These are phyloP conservation scores for Haemorhous mexicanus DNA, from an alignment of 2,113 vertebrate genomes.

Conservation along the genomic window DNA sequence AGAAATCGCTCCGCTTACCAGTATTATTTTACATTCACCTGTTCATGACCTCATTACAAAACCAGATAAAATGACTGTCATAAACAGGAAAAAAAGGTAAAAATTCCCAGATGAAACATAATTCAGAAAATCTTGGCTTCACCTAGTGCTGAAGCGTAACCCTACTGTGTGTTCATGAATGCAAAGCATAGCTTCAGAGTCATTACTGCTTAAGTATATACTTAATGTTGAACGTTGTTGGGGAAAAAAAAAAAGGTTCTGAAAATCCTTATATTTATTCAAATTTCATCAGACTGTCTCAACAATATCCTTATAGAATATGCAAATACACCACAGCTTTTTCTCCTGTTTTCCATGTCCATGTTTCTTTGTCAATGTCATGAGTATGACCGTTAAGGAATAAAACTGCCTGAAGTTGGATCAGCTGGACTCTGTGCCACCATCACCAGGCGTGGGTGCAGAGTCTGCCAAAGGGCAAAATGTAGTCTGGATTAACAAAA, in stretches of 20 bases:
- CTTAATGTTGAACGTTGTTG: slow-evolving; percentile 66
- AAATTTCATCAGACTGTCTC: slow-evolving; percentile 65
- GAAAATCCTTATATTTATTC: slow-evolving; percentile 69
- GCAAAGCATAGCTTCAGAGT: slow-evolving; percentile 67
- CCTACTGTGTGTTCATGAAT: slow-evolving; percentile 71
- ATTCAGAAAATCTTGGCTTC: slow-evolving; percentile 79
- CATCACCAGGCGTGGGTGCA: background rate
- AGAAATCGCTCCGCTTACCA: slow-evolving; percentile 73
- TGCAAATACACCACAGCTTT: slow-evolving; percentile 60
- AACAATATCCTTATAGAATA: slow-evolving; percentile 69
- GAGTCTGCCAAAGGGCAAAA: background rate
- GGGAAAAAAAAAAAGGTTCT: slow-evolving; percentile 4
- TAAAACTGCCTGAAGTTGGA: slow-evolving; percentile 1
- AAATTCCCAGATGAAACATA: slow-evolving; percentile 78
- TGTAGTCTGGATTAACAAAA: background rate
- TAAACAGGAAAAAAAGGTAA: slow-evolving; percentile 78
- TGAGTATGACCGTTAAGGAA: background rate
- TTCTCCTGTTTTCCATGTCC: slow-evolving; percentile 21
- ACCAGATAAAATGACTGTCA: slow-evolving; percentile 79
- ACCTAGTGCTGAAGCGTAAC: slow-evolving; percentile 73
- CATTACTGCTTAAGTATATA: slow-evolving; percentile 71
- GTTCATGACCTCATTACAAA: slow-evolving; percentile 81
- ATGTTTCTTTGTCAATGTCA: slow-evolving; percentile 62
- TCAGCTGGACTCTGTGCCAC: background rate
- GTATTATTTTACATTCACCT: slow-evolving; percentile 81